These are phyloP conservation scores for Hylia prasina DNA, from an alignment of 2,113 vertebrate genomes.

Conservation along the genomic window DNA sequence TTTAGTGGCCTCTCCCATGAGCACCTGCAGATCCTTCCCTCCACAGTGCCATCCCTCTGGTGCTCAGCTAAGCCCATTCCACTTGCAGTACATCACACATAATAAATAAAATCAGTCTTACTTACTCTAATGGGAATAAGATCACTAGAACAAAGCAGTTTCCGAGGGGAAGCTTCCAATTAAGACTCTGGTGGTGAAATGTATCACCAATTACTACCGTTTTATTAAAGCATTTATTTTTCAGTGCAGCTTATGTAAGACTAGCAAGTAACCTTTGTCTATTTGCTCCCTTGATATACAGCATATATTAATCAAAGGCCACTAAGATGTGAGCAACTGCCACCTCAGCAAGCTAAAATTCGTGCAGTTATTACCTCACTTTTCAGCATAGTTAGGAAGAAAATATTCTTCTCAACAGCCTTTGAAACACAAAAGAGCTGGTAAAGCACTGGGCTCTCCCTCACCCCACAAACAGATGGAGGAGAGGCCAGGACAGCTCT, in stretches of 20 bases:
- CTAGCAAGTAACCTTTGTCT: not conserved
- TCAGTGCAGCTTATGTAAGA: not conserved
- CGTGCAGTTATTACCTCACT: not conserved
- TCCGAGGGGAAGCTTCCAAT: not conserved
- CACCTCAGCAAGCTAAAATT: not conserved
- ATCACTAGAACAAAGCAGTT: not conserved
- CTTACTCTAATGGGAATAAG: not conserved
- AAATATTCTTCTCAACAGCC: not conserved
- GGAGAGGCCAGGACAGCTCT: not conserved
- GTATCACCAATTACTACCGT: not conserved
- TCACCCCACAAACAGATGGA: not conserved
- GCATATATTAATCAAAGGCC: not conserved
- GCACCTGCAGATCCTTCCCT: not conserved
- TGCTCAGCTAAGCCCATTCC: not conserved
- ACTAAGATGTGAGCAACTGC: not conserved
- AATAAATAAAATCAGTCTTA: not conserved
- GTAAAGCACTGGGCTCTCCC: not conserved
- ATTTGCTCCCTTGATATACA: not conserved
- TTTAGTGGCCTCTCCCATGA: not conserved
- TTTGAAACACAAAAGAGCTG: not conserved
- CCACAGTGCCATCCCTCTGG: not conserved
- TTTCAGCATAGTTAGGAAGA: not conserved
- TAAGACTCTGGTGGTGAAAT: not conserved
- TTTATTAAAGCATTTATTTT: slow-evolving; percentile 17
- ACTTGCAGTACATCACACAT: not conserved